Evolutionary conservation across 2,888 invertebrate species (phyloP).

Genomic region (Dicycla oo): DNA sequence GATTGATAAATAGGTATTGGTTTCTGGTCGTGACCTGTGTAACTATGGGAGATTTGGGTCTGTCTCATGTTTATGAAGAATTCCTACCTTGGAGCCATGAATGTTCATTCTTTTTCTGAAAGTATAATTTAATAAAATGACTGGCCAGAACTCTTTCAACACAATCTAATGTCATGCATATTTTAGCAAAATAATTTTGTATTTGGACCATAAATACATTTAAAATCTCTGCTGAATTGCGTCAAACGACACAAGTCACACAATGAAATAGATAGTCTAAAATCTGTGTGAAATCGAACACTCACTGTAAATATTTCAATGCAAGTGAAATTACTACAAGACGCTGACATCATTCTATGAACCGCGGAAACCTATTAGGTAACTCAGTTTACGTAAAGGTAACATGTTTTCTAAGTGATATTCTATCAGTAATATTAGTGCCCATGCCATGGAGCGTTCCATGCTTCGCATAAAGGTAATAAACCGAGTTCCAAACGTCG

Average conservation of each 20-base stretch:
- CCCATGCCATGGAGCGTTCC: not conserved
- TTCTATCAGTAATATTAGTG: not conserved
- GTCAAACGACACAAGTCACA: not conserved
- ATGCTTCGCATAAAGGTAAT: too few relatives aligned
- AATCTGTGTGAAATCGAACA: constrained; percentile 24
- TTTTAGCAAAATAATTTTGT: constrained; percentile 23
- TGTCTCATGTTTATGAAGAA: not conserved
- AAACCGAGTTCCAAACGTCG: not conserved
- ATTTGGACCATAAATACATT: not conserved
- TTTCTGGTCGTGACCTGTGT: too few relatives aligned
- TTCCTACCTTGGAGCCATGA: too few relatives aligned
- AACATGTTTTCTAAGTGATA: constrained; percentile 5
- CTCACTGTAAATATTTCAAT: constrained; percentile 8
- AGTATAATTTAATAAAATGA: too few relatives aligned
- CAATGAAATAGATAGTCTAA: constrained; percentile 5
- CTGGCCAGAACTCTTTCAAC: constrained; percentile 9
- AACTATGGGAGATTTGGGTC: too few relatives aligned
- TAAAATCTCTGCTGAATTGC: constrained; percentile 15
- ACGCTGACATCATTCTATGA: constrained; percentile 38
- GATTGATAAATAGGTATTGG: too few relatives aligned
- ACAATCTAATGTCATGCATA: constrained; percentile 10
- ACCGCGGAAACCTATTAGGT: constrained; percentile 32
- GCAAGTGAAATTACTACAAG: constrained; percentile 26
- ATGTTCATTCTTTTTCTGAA: too few relatives aligned
- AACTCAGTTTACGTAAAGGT: constrained; percentile 40